These are phyloP conservation scores for Ophioninae sp. DNA, from an alignment of 2,888 invertebrate species.

Conservation along the genomic window DNA sequence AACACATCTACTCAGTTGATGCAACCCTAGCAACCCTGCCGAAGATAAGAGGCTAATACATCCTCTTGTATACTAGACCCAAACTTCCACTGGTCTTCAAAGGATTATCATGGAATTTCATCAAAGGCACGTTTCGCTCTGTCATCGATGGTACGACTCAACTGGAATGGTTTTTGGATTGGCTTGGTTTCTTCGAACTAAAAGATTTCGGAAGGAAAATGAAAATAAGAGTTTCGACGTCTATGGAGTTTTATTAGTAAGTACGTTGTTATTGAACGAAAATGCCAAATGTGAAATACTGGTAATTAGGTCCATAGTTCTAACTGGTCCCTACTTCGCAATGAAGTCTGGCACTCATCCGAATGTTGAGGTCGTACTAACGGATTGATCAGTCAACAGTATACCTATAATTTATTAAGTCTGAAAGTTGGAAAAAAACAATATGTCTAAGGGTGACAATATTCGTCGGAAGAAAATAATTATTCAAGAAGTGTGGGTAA, in stretches of 20 bases:
- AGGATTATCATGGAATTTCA: neutral
- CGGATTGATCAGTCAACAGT: neutral
- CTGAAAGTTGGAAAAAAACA: too few species aligned
- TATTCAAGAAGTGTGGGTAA: too few species aligned
- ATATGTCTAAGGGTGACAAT: too few species aligned
- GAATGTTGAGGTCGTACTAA: neutral
- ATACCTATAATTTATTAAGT: too few species aligned
- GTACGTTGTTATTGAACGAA: neutral
- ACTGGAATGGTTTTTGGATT: neutral
- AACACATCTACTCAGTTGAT: neutral
- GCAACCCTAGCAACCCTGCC: neutral
- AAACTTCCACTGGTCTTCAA: neutral
- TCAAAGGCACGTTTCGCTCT: neutral
- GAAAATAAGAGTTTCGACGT: neutral
- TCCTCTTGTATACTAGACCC: neutral
- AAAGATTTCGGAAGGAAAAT: neutral
- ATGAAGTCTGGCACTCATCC: neutral
- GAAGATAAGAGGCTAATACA: neutral
- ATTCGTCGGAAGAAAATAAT: too few species aligned
- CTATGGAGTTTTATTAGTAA: neutral
- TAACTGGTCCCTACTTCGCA: neutral
- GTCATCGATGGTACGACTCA: neutral
- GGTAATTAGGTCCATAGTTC: neutral
- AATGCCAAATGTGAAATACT: neutral
- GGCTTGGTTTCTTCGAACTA: neutral